Base-by-base conservation (phyloP, 2,113 vertebrate species). In the Aptenodytes patagonicus region DNA sequence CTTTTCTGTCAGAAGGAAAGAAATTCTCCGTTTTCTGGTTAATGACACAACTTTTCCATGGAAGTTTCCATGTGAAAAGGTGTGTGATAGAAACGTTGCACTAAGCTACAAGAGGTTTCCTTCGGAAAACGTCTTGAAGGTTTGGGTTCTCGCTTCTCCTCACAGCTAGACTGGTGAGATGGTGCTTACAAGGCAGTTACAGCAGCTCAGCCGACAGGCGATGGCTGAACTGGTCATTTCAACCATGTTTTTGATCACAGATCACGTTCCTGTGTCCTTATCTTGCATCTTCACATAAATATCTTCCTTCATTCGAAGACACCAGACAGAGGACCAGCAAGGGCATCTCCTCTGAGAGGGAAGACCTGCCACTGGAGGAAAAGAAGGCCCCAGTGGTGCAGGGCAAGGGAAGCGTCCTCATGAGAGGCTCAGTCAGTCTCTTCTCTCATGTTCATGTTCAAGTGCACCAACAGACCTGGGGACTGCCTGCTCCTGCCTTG, bases 351-450 rank as follows among this genome's bases (percentile, higher is more conserved):
- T 36, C 66, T 20, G 34, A 46, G 25, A 66, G 20, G 21, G 26
- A 65, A 42, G 49, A 47, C 12, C 40, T 72, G 42, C 16, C 42
- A 24, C 15, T 0, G 0, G 31, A 34, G 36, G 34, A 57, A 49
- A 52, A 47, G 46, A 46, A 0, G 0, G 9, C 25, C 19, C 44
- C 1, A 0, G 0, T 9, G 13, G 21, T 7, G 15, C 38, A 49
- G n/a, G 54, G 62, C 21, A 42, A 54, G 28, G 13, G 55, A 34
- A 79, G 28, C 0, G 0, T 42, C 49, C 1, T 0, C 4, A 0
- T 4, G 22, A 73, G 44, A 36, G 66, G 54, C 34, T 64, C 26
- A 2, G 6, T 21, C 2, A 0, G 12, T 51, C 66, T 90, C 17
- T 69, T 44, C 83, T 57, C 46, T 16, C 1, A 0, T 1, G 10